Base-by-base conservation (phyloP, 2,797 vertebrate genomes). In the Anolis apletophallus region DNA sequence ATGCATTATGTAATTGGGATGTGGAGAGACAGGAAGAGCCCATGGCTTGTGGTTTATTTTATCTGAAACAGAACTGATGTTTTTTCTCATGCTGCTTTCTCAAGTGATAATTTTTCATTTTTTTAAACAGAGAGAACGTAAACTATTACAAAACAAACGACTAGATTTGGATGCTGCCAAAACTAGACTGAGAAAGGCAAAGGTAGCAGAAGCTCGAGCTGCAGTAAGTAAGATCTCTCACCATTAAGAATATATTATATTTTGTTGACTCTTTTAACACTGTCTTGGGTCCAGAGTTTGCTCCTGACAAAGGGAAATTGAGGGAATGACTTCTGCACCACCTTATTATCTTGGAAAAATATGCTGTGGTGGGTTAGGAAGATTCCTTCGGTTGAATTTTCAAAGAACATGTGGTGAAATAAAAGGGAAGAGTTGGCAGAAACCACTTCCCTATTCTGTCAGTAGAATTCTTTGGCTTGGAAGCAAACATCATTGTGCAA, bases 161-260 rank as follows among this genome's bases (percentile, higher is more conserved):
- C 91, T 99, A 96, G 99, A 99, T 94, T 96, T 99, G 95, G 99
- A 99, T 94, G 99, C 99, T 55, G 98, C 98, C 80, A 99, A 99
- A 96, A 98, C 99, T 52, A 97, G 97, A 90, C 94, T 99, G 93
- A 99, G 98, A 97, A 99, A 99, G 94, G 98, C 98, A 91, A 97
- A 98, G 96, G 96, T 98, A 96, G 92, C 97, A 80, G 99, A 99
- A 86, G 97, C 98, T 81, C 97, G 97, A 96, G 98, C 97, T 91
- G 97, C 97, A 84, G 99, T 99, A 95, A 97, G 98, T 97, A 88
- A 34, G 74, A 16, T 13, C 8, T 5, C 79, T 88, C 59, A 87
- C 46, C 3, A 23, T 19, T 86, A 61, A 82, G 2, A 59, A 75
- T 77, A 50, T 50, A 46, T 40, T 55, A 21, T 21, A 21, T 87